phyloP scores from a whole-genome alignment of 2,113 vertebrate genomes.

The Suncus etruscus region DNA sequence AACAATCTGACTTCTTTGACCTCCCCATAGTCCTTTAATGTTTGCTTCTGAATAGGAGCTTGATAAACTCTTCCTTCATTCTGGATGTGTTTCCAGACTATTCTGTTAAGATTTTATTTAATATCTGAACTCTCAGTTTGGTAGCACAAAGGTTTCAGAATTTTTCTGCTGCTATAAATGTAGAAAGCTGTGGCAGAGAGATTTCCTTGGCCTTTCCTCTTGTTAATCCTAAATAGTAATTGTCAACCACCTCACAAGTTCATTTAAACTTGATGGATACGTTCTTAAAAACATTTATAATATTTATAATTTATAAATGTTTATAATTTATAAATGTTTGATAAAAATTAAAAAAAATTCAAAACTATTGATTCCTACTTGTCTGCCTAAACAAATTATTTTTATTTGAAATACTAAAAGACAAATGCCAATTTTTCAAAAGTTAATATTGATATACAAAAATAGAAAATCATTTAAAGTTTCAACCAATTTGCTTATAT shows the following conservation, averaged over 20 bases:
- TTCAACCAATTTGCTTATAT: slow-evolving; percentile 39
- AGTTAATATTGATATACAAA: slow-evolving; percentile 21
- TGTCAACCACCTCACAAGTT: not conserved
- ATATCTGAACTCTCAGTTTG: not conserved
- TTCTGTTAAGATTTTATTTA: not conserved
- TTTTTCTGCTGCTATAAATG: not conserved
- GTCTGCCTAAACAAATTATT: not conserved
- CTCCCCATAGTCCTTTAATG: not conserved
- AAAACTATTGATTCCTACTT: not conserved
- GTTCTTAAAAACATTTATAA: slow-evolving; percentile 26
- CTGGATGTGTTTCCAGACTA: not conserved
- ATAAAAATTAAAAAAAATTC: not conserved
- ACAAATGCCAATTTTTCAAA: slow-evolving; percentile 17
- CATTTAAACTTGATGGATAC: not conserved
- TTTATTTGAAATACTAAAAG: not conserved
- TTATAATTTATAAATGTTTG: too few species aligned
- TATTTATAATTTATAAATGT: too few species aligned
- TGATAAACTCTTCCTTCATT: not conserved
- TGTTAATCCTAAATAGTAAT: not conserved
- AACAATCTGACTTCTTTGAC: not conserved
- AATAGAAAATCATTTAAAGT: slow-evolving; percentile 32
- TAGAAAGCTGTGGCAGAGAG: not conserved
- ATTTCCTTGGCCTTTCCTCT: not conserved
- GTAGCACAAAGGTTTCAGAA: not conserved
- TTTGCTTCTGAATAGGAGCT: not conserved